These are phyloP conservation scores for Centroberyx gerrardi DNA, from an alignment of 2,797 vertebrate species.

Conservation along the genomic window DNA sequence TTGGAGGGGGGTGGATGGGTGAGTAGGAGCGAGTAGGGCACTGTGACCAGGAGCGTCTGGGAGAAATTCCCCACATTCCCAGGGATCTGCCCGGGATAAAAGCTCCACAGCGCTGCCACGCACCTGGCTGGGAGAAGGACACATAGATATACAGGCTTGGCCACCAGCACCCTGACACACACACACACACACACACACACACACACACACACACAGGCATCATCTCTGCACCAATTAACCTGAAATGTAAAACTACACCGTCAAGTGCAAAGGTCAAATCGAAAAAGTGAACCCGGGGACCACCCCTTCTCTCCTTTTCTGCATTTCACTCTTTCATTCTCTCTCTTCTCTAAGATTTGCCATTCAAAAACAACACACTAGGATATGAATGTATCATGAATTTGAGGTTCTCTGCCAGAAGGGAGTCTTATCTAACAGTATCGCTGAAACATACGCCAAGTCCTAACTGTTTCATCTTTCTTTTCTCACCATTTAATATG, in stretches of 20 bases:
- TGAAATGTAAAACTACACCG: slow-evolving; percentile 79
- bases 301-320: slow-evolving; percentile 25
- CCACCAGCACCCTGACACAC: slow-evolving; percentile 39
- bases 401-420: not conserved
- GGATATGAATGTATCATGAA: not conserved
- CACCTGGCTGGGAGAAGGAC: slow-evolving; percentile 80
- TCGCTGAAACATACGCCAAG: not conserved
- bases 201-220: slow-evolving; percentile 36
- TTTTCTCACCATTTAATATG: not conserved
- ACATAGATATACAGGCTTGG: slow-evolving; percentile 60
- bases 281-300: slow-evolving; percentile 55
- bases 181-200: slow-evolving; percentile 41
- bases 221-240: slow-evolving; percentile 78
- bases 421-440: not conserved
- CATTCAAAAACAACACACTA: not conserved
- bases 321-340: slow-evolving; percentile 7
- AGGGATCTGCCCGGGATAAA: slow-evolving; percentile 86
- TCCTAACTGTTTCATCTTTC: not conserved
- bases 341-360: not conserved
- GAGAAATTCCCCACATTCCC: slow-evolving; percentile 90
- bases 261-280: slow-evolving; percentile 72
- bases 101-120: slow-evolving; percentile 80
- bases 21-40: slow-evolving; percentile 85
- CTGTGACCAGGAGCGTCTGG: slow-evolving; percentile 85
- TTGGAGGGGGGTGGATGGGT: slow-evolving; percentile 47